These are phyloP conservation scores for Cyprinodon diabolis DNA, from an alignment of 2,797 vertebrate species.

Conservation along the genomic window DNA sequence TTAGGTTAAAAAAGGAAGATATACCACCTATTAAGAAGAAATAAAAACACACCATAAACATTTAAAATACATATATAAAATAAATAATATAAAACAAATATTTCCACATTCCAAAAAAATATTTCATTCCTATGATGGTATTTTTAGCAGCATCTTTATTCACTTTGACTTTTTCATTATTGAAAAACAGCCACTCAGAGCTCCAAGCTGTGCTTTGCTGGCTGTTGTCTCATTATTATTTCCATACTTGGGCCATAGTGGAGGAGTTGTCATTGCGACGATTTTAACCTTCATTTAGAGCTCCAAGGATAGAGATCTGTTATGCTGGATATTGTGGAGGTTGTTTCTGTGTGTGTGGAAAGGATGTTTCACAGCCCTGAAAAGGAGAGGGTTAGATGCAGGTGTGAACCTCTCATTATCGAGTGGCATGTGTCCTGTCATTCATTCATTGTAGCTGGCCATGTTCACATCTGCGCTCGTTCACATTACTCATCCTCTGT, in stretches of 20 bases:
- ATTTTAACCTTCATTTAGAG: constrained; percentile 53
- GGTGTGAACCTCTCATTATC: constrained; percentile 75
- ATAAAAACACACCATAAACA: too few relatives aligned
- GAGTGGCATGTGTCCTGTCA: constrained; percentile 76
- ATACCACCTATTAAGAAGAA: too few relatives aligned
- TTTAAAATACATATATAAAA: too few relatives aligned
- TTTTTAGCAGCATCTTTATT: constrained; percentile 4
- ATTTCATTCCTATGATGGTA: not conserved
- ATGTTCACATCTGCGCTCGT: constrained; percentile 75
- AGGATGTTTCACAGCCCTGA: constrained; percentile 26
- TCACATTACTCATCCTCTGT: constrained; percentile 79
- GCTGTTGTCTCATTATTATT: constrained; percentile 38
- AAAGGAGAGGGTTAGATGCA: constrained; percentile 57
- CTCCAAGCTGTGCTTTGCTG: constrained; percentile 22
- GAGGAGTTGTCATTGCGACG: constrained; percentile 38
- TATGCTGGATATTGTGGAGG: not conserved
- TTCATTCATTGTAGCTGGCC: constrained; percentile 68
- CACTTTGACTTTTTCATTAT: constrained; percentile 41
- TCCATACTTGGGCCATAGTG: constrained; percentile 20
- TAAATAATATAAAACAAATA: not conserved
- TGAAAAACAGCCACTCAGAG: constrained; percentile 27
- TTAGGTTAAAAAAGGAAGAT: too few relatives aligned
- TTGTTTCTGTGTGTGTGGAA: not conserved
- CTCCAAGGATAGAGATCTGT: constrained; percentile 13
- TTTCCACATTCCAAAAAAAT: not conserved